These are phyloP conservation scores for Phaetusa simplex DNA, from an alignment of 2,113 vertebrate species.

Conservation along the genomic window DNA sequence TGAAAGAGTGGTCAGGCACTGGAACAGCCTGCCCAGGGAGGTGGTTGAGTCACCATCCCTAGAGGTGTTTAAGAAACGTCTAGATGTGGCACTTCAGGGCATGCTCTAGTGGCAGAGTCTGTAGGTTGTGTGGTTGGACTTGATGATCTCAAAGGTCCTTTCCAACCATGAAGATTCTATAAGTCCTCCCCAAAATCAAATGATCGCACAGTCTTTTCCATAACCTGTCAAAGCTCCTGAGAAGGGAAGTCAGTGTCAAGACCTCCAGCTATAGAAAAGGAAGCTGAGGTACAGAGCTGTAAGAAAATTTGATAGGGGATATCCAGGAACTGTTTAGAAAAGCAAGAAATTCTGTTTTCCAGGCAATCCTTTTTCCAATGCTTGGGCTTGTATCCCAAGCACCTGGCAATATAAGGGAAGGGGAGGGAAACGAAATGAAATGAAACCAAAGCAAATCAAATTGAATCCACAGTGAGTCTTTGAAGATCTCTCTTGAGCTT, in stretches of 20 bases:
- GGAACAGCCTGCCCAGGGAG: too few relatives aligned
- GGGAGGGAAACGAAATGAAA: neutral
- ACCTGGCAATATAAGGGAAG: neutral
- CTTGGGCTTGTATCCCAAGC: neutral
- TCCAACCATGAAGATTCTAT: too few relatives aligned
- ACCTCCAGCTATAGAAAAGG: neutral
- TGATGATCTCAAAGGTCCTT: too few relatives aligned
- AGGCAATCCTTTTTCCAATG: neutral
- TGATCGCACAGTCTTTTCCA: neutral
- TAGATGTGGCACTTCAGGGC: too few relatives aligned
- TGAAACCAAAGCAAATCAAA: too few relatives aligned
- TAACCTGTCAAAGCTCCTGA: neutral
- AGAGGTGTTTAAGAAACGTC: too few relatives aligned
- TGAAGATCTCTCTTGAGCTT: neutral
- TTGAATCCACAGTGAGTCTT: neutral
- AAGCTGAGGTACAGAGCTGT: neutral
- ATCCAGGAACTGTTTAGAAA: neutral
- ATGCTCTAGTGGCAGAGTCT: too few relatives aligned
- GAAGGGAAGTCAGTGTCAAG: neutral
- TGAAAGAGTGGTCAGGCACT: too few relatives aligned
- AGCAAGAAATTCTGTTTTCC: neutral
- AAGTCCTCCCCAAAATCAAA: neutral
- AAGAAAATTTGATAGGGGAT: neutral
- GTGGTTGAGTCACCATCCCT: too few relatives aligned
- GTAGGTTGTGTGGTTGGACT: too few relatives aligned